Evolutionary conservation across 1,140 invertebrate species (phyloP), one percentile per base, ranked within the genome.

Genomic region (Formica exsecta): DNA sequence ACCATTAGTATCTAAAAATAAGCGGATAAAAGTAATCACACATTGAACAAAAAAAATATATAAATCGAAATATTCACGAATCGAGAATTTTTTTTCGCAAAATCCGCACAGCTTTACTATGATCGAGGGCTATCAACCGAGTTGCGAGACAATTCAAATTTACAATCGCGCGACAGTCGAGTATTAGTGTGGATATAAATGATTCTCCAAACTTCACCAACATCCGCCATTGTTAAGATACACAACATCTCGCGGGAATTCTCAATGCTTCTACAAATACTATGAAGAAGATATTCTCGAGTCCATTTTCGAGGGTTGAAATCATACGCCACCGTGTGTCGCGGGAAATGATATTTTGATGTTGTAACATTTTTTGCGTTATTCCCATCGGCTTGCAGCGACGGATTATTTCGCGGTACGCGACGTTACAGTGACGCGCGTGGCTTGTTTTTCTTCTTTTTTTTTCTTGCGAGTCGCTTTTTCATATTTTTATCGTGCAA

Each of bases 271-370:
- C 29, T 16, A 57, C 68, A 83, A 83, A 83, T 29, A 81, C 51
- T 32, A 0, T 4, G 68, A 73, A 38, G 79, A 83, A 74, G 54
- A 44, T 61, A 25, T 74, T 41, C 51, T 51, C n/a, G 68, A 74
- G 54, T 74, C 68, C 54, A 13, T 83, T 8, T 48, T 74, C 79
- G 68, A 83, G 54, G n/a, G 38, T 25, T 41, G 65, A 38, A 70
- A 79, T 54, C 44, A 38, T 13, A 25, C 44, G 51, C n/a, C 6
- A 25, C 11, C 54, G 16, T 71, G 11, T 81, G 16, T 51, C 51
- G 41, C 54, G 16, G 22, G 38, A 48, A 74, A 83, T 74, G 68
- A 73, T 83, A 81, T 73, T 81, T 81, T 44, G 68, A 59, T 74
- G 51, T 16, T 32, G 41, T 66, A 25, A 7, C 29, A 48, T 61